Evolutionary conservation across 2,113 vertebrate genomes (phyloP).

Genomic region (Lepus europaeus): DNA sequence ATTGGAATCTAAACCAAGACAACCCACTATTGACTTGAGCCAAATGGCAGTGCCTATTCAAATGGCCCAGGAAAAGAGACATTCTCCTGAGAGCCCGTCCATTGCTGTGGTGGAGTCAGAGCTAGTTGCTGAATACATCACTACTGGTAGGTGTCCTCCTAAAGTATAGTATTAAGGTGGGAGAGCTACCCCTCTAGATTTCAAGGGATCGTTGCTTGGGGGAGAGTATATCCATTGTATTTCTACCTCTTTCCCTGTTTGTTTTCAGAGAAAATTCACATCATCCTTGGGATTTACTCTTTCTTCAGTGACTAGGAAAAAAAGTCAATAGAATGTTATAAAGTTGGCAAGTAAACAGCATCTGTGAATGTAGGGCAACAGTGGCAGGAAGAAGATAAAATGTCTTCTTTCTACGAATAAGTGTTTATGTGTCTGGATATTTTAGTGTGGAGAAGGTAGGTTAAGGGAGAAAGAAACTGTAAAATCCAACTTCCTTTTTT

Average conservation of each 20-base stretch:
- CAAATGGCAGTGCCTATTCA: conserved; percentile 99
- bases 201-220: conserved; percentile 52
- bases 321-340: background rate
- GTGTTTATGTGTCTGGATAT: conserved; percentile 39
- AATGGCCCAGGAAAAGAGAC: conserved; percentile 95
- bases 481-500: conserved; percentile 18
- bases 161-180: conserved; percentile 62
- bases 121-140: conserved; percentile 89
- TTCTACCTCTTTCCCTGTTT: conserved; percentile 57
- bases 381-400: conserved; percentile 15
- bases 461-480: conserved; percentile 49
- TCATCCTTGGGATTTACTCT: conserved; percentile 53
- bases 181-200: conserved; percentile 69
- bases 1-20: conserved; percentile 93
- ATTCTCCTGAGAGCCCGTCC: conserved; percentile 91
- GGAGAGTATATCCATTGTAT: conserved; percentile 44
- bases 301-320: conserved; percentile 44
- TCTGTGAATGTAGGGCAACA: conserved; percentile 26
- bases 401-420: conserved; percentile 55
- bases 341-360: conserved; percentile 40
- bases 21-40: conserved; percentile 97
- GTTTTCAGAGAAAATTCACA: conserved; percentile 54
- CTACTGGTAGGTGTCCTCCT: conserved; percentile 89
- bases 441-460: background rate
- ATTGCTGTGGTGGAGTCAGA: conserved; percentile 93